A percentile compares a stretch with the other conserved stretches of the same genome.
phyloP scores from a whole-genome alignment of 2,888 invertebrate genomes.

The Leucophenga maculata region DNA sequence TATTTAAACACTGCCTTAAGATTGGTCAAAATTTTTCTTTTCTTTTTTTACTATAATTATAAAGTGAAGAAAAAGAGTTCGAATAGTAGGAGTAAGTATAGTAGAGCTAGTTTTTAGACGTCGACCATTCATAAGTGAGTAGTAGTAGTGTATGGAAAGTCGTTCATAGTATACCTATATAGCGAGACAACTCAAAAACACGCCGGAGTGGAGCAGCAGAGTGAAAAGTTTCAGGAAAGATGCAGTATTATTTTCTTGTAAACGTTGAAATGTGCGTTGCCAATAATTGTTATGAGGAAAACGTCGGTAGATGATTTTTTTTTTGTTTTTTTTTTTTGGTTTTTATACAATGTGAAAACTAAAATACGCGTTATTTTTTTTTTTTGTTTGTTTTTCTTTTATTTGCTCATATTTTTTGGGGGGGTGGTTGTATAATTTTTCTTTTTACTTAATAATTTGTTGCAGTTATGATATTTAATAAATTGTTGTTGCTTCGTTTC shows the following conservation, averaged over 20 bases:
- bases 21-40: slow-evolving; percentile 22
- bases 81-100: neutral
- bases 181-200: slow-evolving; percentile 62
- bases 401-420: slow-evolving; percentile 63
- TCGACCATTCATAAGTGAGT: no score
- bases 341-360: slow-evolving; percentile 44
- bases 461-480: slow-evolving; percentile 31
- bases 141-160: no score
- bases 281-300: slow-evolving; percentile 31
- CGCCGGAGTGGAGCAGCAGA: slow-evolving; percentile 48
- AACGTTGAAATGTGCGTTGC: slow-evolving; percentile 8
- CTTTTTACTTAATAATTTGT: slow-evolving; percentile 39
- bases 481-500: slow-evolving; percentile 24
- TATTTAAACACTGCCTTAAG: neutral
- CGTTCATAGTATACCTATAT: neutral
- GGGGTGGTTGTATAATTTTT: slow-evolving; percentile 61
- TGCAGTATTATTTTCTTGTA: neutral
- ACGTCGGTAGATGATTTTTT: slow-evolving; percentile 10
- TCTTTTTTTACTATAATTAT: neutral
- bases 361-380: slow-evolving; percentile 55
- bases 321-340: slow-evolving; percentile 46
- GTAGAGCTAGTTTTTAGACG: no score
- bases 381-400: slow-evolving; percentile 59
- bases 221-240: slow-evolving; percentile 35
- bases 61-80: neutral